Evolutionary conservation across 2,888 invertebrate species (phyloP).

Genomic region (Yponomeuta sedellus): DNA sequence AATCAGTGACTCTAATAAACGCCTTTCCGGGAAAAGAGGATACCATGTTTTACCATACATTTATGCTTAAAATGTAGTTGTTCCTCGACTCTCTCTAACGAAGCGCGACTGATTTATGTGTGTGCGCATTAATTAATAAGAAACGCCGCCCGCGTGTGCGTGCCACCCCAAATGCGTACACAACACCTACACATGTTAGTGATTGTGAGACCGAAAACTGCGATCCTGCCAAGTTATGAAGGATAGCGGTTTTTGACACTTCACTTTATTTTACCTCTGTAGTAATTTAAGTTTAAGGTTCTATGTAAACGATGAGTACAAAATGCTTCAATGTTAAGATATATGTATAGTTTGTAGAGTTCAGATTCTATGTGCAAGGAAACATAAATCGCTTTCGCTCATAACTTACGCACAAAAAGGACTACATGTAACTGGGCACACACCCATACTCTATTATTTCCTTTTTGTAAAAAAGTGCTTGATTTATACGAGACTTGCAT

Average conservation of each 20-base stretch:
- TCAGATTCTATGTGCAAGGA: not conserved
- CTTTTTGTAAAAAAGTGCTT: constrained; percentile 49
- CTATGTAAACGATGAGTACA: too few species aligned
- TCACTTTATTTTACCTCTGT: too few species aligned
- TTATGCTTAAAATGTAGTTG: constrained; percentile 33
- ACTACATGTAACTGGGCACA: constrained; percentile 10
- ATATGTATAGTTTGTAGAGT: not conserved
- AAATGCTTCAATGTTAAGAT: too few species aligned
- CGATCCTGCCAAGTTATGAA: constrained; percentile 23
- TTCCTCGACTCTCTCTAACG: constrained; percentile 58
- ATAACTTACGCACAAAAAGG: constrained; percentile 3
- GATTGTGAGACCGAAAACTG: constrained; percentile 4
- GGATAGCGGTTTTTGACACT: constrained; percentile 14
- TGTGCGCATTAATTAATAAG: constrained; percentile 72
- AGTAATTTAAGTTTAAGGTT: too few species aligned
- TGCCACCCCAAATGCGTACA: constrained; percentile 40
- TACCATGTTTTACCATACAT: not conserved
- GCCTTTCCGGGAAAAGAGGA: not conserved
- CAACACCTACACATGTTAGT: constrained; percentile 32
- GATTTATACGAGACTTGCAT: constrained; percentile 61
- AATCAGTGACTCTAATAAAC: too few species aligned
- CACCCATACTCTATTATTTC: constrained; percentile 50
- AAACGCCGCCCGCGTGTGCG: constrained; percentile 39
- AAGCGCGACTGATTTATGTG: constrained; percentile 72
- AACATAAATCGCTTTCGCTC: constrained; percentile 1